Percentiles rank a stretch among this genome's conserved stretches.
phyloP scores from a whole-genome alignment of 2,113 vertebrate species.

The Etia nguti region DNA sequence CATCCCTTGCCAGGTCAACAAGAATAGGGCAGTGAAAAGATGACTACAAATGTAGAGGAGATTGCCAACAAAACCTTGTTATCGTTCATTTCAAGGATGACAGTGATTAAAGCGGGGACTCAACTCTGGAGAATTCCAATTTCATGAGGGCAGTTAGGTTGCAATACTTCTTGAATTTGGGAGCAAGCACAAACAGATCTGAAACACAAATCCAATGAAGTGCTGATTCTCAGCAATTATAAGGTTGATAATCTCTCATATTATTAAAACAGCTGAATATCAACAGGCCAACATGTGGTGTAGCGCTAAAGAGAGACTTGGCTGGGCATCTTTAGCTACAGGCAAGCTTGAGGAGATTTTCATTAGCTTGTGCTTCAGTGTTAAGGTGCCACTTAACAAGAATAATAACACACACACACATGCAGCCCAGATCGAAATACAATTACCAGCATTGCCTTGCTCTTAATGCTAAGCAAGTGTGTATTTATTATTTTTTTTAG shows the following conservation, averaged over 20 bases:
- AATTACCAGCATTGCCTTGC: conserved; percentile 26
- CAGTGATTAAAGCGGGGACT: neutral
- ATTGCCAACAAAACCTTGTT: neutral
- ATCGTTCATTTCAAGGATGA: neutral
- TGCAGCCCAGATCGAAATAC: conserved; percentile 32
- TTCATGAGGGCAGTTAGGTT: neutral
- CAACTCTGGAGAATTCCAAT: neutral
- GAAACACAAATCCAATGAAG: neutral
- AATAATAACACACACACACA: conserved; percentile 47
- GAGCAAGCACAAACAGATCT: neutral
- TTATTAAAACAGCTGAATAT: neutral
- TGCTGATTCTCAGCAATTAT: neutral
- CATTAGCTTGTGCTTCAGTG: conserved; percentile 20
- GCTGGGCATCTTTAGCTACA: conserved; percentile 26
- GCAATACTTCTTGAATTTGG: neutral
- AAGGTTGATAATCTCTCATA: neutral
- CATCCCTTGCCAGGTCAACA: conserved; percentile 6
- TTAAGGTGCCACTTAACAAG: conserved; percentile 25
- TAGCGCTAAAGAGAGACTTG: neutral
- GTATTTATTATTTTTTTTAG: neutral
- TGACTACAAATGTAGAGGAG: neutral
- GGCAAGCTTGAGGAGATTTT: conserved; percentile 43
- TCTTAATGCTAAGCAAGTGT: conserved; percentile 12
- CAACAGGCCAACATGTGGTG: neutral
- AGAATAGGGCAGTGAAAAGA: neutral